Conservation (phyloP, 2,888 invertebrate species). For the Holacanthella duospinosa region DNA sequence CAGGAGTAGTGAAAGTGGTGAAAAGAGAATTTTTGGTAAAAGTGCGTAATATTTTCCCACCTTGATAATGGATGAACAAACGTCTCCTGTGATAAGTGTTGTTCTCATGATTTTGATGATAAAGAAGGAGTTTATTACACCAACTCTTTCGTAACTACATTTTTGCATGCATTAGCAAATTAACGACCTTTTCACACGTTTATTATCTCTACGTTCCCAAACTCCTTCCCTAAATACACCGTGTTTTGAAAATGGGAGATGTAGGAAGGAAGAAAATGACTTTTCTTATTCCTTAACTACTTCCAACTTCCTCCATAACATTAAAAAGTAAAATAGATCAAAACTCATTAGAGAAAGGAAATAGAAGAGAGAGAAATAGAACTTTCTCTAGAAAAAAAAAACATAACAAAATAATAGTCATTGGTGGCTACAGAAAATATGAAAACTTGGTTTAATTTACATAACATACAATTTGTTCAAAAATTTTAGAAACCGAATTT, state of each 20-base stretch:
- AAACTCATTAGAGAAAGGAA: not conserved
- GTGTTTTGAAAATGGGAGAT: not conserved
- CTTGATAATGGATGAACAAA: too few relatives aligned
- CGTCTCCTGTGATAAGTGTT: not conserved
- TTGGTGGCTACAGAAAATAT: too few relatives aligned
- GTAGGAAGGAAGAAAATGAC: not conserved
- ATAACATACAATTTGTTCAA: too few relatives aligned
- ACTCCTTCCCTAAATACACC: not conserved
- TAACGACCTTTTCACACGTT: not conserved
- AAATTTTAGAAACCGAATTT: too few relatives aligned
- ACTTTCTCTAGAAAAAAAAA: too few relatives aligned
- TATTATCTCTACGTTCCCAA: not conserved
- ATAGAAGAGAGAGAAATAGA: not conserved
- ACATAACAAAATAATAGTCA: too few relatives aligned
- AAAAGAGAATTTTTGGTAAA: too few relatives aligned
- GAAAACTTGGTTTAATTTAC: too few relatives aligned
- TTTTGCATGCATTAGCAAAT: not conserved
- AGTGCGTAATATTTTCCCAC: too few relatives aligned
- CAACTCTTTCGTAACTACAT: not conserved
- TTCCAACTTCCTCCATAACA: not conserved
- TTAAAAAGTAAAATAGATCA: not conserved
- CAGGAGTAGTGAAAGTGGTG: too few relatives aligned
- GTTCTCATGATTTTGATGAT: not conserved
- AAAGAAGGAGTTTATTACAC: not conserved
- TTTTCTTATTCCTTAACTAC: not conserved